Evolutionary conservation across 2,888 invertebrate species (phyloP).

Genomic region (Anthrax anthrax): DNA sequence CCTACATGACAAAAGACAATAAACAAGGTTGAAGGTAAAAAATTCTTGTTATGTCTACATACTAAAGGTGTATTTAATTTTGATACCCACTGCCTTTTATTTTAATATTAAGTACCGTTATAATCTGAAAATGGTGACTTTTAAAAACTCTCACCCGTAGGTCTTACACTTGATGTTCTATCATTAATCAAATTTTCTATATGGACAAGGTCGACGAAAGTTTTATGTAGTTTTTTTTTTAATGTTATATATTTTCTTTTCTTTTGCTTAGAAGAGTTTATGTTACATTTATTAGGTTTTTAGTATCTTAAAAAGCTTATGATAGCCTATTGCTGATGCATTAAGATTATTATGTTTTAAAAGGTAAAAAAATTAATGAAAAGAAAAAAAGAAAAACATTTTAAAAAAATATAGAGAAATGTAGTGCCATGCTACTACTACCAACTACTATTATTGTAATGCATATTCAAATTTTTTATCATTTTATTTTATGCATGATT

Average conservation of each 20-base stretch:
- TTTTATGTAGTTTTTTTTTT: not conserved
- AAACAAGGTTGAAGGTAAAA: too few species aligned
- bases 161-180: not conserved
- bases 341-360: not conserved
- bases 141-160: slow-evolving; percentile 6
- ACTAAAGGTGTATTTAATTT: too few species aligned
- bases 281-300: not conserved
- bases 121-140: slow-evolving; percentile 3
- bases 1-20: too few species aligned
- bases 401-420: too few species aligned
- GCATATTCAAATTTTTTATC: too few species aligned
- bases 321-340: not conserved
- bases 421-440: too few species aligned
- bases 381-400: not conserved
- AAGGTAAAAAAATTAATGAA: too few species aligned
- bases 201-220: slow-evolving; percentile 6
- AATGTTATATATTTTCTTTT: not conserved
- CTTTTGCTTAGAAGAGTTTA: not conserved
- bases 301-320: not conserved
- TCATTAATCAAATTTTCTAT: slow-evolving; percentile 4
- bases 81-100: not conserved
- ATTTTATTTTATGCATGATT: too few species aligned
- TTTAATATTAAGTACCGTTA: not conserved
- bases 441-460: too few species aligned
- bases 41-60: not conserved